A percentile compares a stretch with the other conserved stretches of the same genome.
phyloP scores from a whole-genome alignment of 2,113 vertebrate genomes.

The Syngnathus floridae region DNA sequence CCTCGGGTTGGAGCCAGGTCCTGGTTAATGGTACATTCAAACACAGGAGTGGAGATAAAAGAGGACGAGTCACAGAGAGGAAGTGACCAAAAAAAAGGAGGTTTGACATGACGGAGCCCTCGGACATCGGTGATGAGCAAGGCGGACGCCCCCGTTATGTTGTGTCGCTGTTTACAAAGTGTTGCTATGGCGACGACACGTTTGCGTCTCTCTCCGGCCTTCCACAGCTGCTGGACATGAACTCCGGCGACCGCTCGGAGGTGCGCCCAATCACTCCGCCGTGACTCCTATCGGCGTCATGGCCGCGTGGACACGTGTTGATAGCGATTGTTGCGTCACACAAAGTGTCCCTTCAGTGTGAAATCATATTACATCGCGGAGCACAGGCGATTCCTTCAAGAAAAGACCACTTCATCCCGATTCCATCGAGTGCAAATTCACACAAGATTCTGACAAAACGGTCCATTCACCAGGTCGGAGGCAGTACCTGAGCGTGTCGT shows the following conservation, averaged over 20 bases:
- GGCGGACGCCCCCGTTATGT: background rate
- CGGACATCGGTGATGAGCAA: constrained; percentile 30
- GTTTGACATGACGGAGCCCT: constrained; percentile 26
- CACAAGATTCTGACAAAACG: background rate
- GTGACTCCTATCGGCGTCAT: background rate
- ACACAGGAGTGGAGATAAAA: constrained; percentile 18
- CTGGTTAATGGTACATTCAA: constrained; percentile 26
- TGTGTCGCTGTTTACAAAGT: background rate
- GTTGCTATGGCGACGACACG: background rate
- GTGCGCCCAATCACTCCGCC: background rate
- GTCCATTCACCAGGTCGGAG: constrained; percentile 1
- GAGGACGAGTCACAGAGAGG: constrained; percentile 9
- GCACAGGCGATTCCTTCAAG: constrained; percentile 4
- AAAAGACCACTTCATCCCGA: background rate
- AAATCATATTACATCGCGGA: constrained; percentile 5
- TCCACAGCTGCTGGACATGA: background rate
- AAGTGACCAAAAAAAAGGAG: constrained; percentile 27
- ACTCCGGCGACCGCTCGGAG: background rate
- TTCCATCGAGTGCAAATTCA: background rate
- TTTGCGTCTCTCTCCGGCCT: background rate
- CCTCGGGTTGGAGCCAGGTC: no score
- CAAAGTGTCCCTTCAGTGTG: background rate
- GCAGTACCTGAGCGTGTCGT: background rate
- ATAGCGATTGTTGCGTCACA: background rate
- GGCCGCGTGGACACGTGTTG: no score